A percentile compares a stretch with the other conserved stretches of the same genome.
Evolutionary conservation across 2,888 invertebrate species (phyloP).

Genomic region (Agonopterix arenella): DNA sequence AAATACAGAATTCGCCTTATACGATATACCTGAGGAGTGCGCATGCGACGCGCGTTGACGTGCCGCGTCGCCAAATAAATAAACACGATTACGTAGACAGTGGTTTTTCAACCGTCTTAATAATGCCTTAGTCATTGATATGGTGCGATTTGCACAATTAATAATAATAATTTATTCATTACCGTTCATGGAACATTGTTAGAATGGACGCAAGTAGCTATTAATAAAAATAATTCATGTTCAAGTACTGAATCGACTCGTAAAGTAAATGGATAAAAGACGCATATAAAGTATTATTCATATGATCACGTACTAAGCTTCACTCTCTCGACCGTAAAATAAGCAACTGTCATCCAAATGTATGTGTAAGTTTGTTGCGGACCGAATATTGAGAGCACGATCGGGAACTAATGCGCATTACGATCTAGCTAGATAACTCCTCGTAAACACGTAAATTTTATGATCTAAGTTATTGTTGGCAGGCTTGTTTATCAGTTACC

Average conservation of each 20-base stretch:
- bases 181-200: constrained; percentile 39
- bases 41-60: constrained; percentile 18
- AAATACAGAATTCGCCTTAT: constrained; percentile 45
- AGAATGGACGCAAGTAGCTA: constrained; percentile 16
- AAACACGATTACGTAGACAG: constrained; percentile 52
- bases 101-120: constrained; percentile 69
- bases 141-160: constrained; percentile 42
- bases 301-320: not conserved
- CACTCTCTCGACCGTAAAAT: not conserved
- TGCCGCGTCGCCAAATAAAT: constrained; percentile 48
- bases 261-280: constrained; percentile 6
- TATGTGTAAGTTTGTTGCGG: no score
- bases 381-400: no score
- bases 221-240: constrained; percentile 21
- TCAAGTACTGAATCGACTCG: constrained; percentile 5
- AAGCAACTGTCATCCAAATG: not conserved
- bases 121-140: constrained; percentile 45
- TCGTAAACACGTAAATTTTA: no score
- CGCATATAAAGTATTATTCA: not conserved
- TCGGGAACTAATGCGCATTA: no score
- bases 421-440: no score
- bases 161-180: constrained; percentile 41
- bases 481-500: constrained; percentile 4
- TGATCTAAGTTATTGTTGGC: no score
- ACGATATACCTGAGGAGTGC: constrained; percentile 32